These are phyloP conservation scores for Drosophila neonasuta DNA, from an alignment of 2,888 invertebrate species.

Conservation along the genomic window DNA sequence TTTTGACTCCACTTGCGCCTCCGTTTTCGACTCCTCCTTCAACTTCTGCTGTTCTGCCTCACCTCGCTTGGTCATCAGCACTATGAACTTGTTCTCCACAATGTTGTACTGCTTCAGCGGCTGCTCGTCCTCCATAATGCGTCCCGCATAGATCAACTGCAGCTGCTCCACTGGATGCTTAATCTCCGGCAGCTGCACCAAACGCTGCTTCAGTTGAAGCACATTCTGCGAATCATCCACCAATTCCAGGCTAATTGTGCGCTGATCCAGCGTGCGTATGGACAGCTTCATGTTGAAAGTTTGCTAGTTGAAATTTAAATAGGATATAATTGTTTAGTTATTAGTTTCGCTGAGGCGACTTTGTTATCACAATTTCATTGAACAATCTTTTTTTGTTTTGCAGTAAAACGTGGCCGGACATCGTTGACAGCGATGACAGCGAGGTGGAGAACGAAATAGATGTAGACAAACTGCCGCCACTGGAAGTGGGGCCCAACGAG, in stretches of 20 bases:
- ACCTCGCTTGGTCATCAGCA: slow-evolving; percentile 90
- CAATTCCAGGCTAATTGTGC: slow-evolving; percentile 94
- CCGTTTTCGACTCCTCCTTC: no score
- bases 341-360: no score
- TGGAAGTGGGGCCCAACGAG: slow-evolving; percentile 91
- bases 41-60: background rate
- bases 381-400: slow-evolving; percentile 29
- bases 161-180: slow-evolving; percentile 89
- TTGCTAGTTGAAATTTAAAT: no score
- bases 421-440: slow-evolving; percentile 85
- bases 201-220: slow-evolving; percentile 89
- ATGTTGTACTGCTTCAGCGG: slow-evolving; percentile 93
- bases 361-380: no score
- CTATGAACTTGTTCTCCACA: slow-evolving; percentile 97
- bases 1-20: no score
- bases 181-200: slow-evolving; percentile 61
- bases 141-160: slow-evolving; percentile 96
- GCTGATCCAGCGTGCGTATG: slow-evolving; percentile 95
- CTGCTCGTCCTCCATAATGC: slow-evolving; percentile 94
- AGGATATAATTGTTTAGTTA: no score
- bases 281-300: slow-evolving; percentile 85
- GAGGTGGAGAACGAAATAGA: slow-evolving; percentile 86
- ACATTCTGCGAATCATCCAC: slow-evolving; percentile 90
- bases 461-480: slow-evolving; percentile 84
- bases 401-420: slow-evolving; percentile 80